phyloP scores from a whole-genome alignment of 2,797 vertebrate species.

The Lates japonicus region DNA sequence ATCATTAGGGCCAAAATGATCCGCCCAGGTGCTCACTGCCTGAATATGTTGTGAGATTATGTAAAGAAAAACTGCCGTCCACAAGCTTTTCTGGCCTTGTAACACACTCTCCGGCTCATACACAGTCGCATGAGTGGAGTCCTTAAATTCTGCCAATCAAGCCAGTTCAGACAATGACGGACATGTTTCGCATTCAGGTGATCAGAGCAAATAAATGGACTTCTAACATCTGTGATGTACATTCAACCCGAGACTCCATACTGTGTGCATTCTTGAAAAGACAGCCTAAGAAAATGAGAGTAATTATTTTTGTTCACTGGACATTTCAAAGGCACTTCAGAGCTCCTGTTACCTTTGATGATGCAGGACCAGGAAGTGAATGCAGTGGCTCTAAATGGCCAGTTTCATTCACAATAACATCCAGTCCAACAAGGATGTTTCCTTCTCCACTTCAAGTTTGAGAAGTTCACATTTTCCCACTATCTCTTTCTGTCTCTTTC shows the following conservation, averaged over 20 bases:
- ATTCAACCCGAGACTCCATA: constrained; percentile 34
- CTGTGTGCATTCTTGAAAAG: constrained; percentile 37
- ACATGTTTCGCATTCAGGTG: constrained; percentile 50
- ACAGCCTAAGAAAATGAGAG: constrained; percentile 25
- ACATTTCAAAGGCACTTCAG: constrained; percentile 64
- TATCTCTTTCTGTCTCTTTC: neutral
- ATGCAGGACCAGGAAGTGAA: constrained; percentile 66
- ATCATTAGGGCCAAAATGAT: constrained; percentile 84
- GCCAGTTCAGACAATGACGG: constrained; percentile 41
- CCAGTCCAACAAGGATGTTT: constrained; percentile 40
- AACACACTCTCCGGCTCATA: constrained; percentile 56
- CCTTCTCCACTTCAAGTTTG: neutral
- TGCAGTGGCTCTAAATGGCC: constrained; percentile 42
- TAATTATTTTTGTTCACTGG: constrained; percentile 51
- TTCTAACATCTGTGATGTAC: constrained; percentile 48
- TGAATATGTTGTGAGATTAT: constrained; percentile 75
- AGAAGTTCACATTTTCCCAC: constrained; percentile 24
- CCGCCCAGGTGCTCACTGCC: constrained; percentile 82
- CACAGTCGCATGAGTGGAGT: constrained; percentile 61
- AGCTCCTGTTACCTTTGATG: constrained; percentile 66
- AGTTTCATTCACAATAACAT: constrained; percentile 53
- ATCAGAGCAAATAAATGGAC: constrained; percentile 49
- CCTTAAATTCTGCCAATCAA: constrained; percentile 73
- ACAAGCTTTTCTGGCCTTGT: constrained; percentile 54
- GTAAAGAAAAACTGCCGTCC: constrained; percentile 70